phyloP scores from a whole-genome alignment of 2,113 vertebrate species.

The Grammomys surdaster region DNA sequence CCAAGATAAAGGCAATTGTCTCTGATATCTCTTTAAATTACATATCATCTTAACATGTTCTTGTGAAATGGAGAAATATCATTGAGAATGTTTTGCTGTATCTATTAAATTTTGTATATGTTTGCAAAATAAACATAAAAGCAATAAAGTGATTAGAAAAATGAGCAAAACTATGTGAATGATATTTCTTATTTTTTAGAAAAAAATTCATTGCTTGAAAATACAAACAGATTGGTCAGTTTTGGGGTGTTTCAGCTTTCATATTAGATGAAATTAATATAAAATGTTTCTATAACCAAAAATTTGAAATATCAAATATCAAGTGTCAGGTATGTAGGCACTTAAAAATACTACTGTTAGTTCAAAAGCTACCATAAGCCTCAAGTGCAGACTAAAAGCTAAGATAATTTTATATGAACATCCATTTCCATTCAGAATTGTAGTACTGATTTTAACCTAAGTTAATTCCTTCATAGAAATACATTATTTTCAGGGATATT shows the following conservation, averaged over 20 bases:
- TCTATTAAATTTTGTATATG: slow-evolving; percentile 48
- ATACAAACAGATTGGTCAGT: background rate
- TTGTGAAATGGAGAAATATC: background rate
- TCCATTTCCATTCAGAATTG: background rate
- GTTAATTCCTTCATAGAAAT: background rate
- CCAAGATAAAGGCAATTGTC: background rate
- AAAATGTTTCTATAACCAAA: background rate
- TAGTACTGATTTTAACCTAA: background rate
- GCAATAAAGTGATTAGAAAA: background rate
- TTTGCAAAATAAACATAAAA: slow-evolving; percentile 52
- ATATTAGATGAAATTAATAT: background rate
- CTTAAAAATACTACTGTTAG: background rate
- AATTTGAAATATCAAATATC: background rate
- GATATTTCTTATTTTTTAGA: background rate
- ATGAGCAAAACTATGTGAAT: slow-evolving; percentile 53
- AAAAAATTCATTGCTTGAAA: slow-evolving; percentile 7
- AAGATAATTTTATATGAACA: background rate
- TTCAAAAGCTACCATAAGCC: background rate
- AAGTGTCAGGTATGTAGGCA: background rate
- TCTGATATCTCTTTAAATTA: slow-evolving; percentile 36
- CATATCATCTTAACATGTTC: background rate
- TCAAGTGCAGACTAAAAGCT: background rate
- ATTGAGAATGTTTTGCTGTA: background rate
- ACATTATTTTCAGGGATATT: background rate
- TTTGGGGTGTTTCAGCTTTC: background rate